Conservation (phyloP, 2,113 vertebrate species). For the Centrocercus urophasianus region DNA sequence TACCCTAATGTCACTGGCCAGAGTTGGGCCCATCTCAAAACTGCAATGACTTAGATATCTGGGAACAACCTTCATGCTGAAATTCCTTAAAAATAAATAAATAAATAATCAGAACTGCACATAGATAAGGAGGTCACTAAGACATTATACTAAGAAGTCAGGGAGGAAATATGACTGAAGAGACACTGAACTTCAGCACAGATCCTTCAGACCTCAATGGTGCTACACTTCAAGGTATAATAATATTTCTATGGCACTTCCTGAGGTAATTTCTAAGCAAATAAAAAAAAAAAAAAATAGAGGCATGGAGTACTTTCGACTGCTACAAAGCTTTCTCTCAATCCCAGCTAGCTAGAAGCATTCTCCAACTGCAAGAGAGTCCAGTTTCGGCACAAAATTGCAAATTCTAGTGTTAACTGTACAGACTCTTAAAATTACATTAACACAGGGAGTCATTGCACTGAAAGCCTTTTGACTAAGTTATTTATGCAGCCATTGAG, state of each 20-base stretch:
- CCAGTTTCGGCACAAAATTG: neutral
- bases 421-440: neutral
- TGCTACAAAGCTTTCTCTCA: neutral
- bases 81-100: neutral
- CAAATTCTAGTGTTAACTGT: neutral
- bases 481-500: neutral
- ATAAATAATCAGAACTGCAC: neutral
- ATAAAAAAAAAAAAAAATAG: neutral
- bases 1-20: neutral
- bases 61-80: neutral
- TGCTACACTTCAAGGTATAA: rapidly evolving
- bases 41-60: neutral
- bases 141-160: neutral
- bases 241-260: rapidly evolving
- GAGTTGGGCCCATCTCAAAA: neutral
- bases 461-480: neutral
- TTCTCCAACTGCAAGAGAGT: neutral
- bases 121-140: neutral
- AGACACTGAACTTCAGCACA: rapidly evolving
- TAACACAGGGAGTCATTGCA: neutral
- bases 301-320: neutral
- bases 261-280: neutral
- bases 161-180: neutral
- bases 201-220: neutral
- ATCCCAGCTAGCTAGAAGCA: neutral